A percentile compares a stretch with the other conserved stretches of the same genome.
phyloP scores from a whole-genome alignment of 2,113 vertebrate genomes.

The Sturnira hondurensis region DNA sequence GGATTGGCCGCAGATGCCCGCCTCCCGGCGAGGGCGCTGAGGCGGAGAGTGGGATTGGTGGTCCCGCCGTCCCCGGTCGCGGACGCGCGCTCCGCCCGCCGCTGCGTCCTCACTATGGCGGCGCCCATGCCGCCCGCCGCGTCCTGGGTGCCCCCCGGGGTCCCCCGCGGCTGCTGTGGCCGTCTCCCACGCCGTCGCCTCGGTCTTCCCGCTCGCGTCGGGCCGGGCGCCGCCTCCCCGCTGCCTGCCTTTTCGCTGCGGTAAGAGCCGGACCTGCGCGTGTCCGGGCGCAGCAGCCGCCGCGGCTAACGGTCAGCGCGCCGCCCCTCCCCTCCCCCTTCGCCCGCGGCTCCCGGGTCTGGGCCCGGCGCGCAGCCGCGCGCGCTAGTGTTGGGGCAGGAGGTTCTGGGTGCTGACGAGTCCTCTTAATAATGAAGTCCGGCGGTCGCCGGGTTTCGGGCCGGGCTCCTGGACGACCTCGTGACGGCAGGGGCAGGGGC shows the following conservation, averaged over 20 bases:
- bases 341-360: neutral
- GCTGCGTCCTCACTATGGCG: slow-evolving; percentile 74
- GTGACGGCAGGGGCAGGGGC: neutral
- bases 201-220: slow-evolving; percentile 3
- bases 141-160: slow-evolving; percentile 55
- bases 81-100: slow-evolving; percentile 51
- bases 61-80: slow-evolving; percentile 38
- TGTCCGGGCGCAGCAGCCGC: neutral
- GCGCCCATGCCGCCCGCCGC: slow-evolving; percentile 58
- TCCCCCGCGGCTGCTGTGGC: slow-evolving; percentile 40
- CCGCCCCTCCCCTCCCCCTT: neutral
- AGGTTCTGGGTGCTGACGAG: neutral
- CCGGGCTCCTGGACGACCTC: neutral
- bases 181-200: neutral
- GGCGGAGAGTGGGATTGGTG: slow-evolving; percentile 60
- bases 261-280: slow-evolving; percentile 39
- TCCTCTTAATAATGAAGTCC: neutral
- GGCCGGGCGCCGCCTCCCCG: slow-evolving; percentile 35
- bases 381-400: neutral
- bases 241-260: slow-evolving; percentile 56
- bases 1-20: slow-evolving; percentile 35
- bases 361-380: neutral
- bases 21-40: slow-evolving; percentile 24
- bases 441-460: neutral
- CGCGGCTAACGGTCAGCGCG: slow-evolving; percentile 5